These are phyloP conservation scores for Epinotia brunnichana DNA, from an alignment of 2,888 invertebrate genomes.

Conservation along the genomic window DNA sequence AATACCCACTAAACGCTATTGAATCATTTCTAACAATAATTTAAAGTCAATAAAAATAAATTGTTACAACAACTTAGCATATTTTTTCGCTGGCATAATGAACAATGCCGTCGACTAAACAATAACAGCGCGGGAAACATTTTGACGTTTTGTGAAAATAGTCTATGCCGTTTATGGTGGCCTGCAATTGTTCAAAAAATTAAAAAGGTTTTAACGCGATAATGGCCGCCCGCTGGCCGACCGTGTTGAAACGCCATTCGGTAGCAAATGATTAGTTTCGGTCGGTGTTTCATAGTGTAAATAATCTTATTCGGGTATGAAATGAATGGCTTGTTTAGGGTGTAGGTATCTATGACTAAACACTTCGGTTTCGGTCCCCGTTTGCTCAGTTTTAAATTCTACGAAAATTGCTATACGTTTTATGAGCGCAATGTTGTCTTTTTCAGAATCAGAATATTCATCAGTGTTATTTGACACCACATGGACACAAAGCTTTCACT, in stretches of 20 bases:
- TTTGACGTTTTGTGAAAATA: constrained; percentile 69
- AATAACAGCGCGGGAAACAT: constrained; percentile 69
- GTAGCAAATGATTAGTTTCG: constrained; percentile 82
- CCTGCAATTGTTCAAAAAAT: constrained; percentile 70
- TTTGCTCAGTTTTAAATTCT: constrained; percentile 14
- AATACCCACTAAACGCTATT: not conserved
- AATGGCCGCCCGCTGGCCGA: constrained; percentile 69
- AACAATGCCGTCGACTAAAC: constrained; percentile 55
- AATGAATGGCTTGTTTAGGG: constrained; percentile 52
- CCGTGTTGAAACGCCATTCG: constrained; percentile 70
- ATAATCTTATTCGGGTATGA: constrained; percentile 68
- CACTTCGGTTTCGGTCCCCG: constrained; percentile 55
- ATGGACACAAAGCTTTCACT: too few species aligned
- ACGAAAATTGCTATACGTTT: constrained; percentile 24
- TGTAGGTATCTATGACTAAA: constrained; percentile 60
- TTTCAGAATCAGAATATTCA: too few species aligned
- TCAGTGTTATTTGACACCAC: too few species aligned
- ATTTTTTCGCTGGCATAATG: constrained; percentile 56
- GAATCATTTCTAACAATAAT: constrained; percentile 7
- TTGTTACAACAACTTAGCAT: constrained; percentile 67
- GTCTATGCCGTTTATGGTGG: constrained; percentile 61
- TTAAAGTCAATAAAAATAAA: constrained; percentile 61
- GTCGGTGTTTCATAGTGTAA: constrained; percentile 74
- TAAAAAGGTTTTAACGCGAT: constrained; percentile 60
- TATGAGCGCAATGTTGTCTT: not conserved